A percentile compares a stretch with the other conserved stretches of the same genome.
These are phyloP conservation scores for Araneus ventricosus DNA, from an alignment of 1,140 invertebrate genomes.

Conservation along the genomic window DNA sequence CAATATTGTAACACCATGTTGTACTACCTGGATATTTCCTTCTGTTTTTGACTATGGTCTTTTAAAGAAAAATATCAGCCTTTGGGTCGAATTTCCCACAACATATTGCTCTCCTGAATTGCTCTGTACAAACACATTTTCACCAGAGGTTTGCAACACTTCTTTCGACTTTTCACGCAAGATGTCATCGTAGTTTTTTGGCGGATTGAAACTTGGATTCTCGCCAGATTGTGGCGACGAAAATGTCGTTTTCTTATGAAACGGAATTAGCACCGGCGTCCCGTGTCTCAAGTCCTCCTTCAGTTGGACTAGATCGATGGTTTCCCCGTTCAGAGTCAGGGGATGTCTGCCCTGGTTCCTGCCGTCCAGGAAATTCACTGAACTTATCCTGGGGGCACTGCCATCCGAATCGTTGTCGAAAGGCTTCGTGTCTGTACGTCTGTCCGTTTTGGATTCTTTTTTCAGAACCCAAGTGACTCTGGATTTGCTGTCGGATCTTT, in stretches of 20 bases:
- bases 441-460: neutral
- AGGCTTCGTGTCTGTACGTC: neutral
- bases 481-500: neutral
- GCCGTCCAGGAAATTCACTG: neutral
- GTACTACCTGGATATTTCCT: too few relatives aligned
- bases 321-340: neutral
- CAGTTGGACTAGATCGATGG: conserved; percentile 29
- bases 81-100: neutral
- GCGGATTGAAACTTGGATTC: neutral
- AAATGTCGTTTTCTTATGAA: neutral
- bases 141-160: neutral
- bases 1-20: too few relatives aligned
- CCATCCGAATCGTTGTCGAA: neutral
- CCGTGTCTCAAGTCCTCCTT: conserved; percentile 60
- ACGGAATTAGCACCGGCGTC: conserved; percentile 61
- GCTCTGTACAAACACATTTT: neutral
- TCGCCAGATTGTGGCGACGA: neutral
- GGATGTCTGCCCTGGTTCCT: neutral
- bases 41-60: neutral
- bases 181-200: neutral
- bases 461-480: conserved; percentile 30
- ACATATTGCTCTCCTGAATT: neutral
- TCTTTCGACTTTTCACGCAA: neutral
- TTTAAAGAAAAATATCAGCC: conserved; percentile 51
- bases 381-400: neutral